Conservation (phyloP, 2,113 vertebrate genomes). For the Dicentrarchus labrax region DNA sequence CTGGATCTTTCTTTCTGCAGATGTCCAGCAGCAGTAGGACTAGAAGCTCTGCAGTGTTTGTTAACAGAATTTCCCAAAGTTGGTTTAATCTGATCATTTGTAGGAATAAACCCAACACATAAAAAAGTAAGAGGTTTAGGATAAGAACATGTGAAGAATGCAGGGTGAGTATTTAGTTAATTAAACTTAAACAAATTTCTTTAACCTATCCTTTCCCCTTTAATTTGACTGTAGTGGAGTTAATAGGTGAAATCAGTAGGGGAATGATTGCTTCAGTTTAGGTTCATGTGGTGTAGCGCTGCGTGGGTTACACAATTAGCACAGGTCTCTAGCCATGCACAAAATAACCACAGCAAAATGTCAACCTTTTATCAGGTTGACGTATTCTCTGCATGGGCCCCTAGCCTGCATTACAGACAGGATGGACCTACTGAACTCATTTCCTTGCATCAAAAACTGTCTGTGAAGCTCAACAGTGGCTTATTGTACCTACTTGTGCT, state of each 20-base stretch:
- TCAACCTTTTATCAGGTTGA: neutral
- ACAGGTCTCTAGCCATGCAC: neutral
- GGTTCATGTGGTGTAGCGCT: neutral
- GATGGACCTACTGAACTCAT: slow-evolving; percentile 43
- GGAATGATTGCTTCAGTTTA: neutral
- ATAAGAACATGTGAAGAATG: neutral
- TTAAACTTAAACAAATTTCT: neutral
- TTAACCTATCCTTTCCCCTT: neutral
- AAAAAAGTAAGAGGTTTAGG: neutral
- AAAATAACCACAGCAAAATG: neutral
- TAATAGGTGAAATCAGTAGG: neutral
- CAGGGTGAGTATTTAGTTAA: neutral
- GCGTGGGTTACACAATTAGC: slow-evolving; percentile 6
- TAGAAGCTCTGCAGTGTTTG: no score
- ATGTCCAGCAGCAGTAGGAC: no score
- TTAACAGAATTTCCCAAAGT: neutral
- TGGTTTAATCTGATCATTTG: neutral
- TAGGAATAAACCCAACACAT: neutral
- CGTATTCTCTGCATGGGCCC: neutral
- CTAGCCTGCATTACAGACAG: slow-evolving; percentile 17
- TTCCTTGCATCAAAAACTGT: slow-evolving; percentile 31
- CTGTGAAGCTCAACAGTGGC: slow-evolving; percentile 24
- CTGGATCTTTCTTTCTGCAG: no score
- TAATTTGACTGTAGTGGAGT: slow-evolving; percentile 7
- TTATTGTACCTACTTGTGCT: slow-evolving; percentile 15